Percentiles rank a stretch among this genome's conserved stretches.
These are phyloP conservation scores for Eurytoma californica DNA, from an alignment of 2,888 invertebrate genomes.

Conservation along the genomic window DNA sequence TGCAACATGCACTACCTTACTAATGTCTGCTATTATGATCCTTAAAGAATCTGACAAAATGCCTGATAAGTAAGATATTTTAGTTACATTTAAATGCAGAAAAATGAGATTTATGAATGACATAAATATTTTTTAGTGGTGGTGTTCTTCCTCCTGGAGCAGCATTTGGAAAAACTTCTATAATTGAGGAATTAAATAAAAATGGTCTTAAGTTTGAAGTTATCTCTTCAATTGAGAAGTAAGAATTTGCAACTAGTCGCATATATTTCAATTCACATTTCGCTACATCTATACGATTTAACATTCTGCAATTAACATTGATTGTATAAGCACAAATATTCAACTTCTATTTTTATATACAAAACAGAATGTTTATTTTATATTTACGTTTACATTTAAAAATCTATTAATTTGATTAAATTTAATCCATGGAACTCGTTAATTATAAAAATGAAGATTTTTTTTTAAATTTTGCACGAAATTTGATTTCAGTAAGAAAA, in stretches of 20 bases:
- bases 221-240: conserved; percentile 64
- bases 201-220: conserved; percentile 86
- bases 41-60: conserved; percentile 85
- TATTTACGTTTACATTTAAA: not conserved
- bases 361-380: not conserved
- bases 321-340: not conserved
- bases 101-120: conserved; percentile 8
- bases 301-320: not conserved
- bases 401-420: not conserved
- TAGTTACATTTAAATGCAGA: conserved; percentile 35
- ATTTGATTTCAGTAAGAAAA: conserved; percentile 6
- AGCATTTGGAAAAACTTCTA: conserved; percentile 88
- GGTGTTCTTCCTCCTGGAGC: conserved; percentile 92
- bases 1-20: conserved; percentile 84
- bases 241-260: conserved; percentile 29
- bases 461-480: conserved; percentile 5
- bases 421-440: too few relatives aligned
- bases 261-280: conserved; percentile 3
- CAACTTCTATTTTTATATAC: not conserved
- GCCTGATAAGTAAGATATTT: conserved; percentile 80
- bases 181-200: conserved; percentile 84
- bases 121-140: conserved; percentile 78
- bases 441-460: not conserved
- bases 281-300: not conserved
- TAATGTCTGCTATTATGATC: conserved; percentile 85